Conservation (phyloP, 2,113 vertebrate genomes). For the Helogale parvula region DNA sequence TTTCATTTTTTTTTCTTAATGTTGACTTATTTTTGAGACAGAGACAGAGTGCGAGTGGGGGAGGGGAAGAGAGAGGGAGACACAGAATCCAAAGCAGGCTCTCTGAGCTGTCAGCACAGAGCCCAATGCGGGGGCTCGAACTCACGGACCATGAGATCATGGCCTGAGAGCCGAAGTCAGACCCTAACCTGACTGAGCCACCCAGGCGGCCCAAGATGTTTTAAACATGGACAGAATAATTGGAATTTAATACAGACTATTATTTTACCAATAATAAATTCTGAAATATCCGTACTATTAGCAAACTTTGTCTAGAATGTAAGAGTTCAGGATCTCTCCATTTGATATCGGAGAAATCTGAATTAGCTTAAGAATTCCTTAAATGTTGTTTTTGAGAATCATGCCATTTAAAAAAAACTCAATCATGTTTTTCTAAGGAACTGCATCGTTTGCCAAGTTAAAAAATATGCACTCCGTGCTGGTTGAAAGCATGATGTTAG, state of each 20-base stretch:
- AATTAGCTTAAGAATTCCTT: slow-evolving; percentile 11
- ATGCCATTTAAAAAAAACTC: background rate
- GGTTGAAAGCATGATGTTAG: background rate
- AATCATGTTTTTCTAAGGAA: background rate
- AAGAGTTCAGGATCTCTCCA: background rate
- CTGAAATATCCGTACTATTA: slow-evolving; percentile 12
- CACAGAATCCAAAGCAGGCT: no score
- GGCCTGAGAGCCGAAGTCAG: no score
- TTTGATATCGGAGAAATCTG: background rate
- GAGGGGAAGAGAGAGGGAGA: no score
- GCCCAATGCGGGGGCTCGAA: no score
- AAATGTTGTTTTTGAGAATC: background rate
- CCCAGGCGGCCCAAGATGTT: background rate
- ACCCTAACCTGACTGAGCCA: no score
- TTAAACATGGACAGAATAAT: background rate
- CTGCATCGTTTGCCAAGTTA: background rate
- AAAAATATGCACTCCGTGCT: background rate
- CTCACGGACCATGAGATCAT: no score
- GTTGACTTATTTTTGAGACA: no score
- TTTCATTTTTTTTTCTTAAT: background rate
- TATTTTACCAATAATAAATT: slow-evolving; percentile 21
- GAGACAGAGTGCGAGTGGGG: no score
- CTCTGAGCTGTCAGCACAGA: no score
- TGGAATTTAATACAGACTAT: background rate
- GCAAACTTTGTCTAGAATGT: background rate